These are phyloP conservation scores for Coptotermes formosanus DNA, from an alignment of 1,140 invertebrate genomes.

Conservation along the genomic window DNA sequence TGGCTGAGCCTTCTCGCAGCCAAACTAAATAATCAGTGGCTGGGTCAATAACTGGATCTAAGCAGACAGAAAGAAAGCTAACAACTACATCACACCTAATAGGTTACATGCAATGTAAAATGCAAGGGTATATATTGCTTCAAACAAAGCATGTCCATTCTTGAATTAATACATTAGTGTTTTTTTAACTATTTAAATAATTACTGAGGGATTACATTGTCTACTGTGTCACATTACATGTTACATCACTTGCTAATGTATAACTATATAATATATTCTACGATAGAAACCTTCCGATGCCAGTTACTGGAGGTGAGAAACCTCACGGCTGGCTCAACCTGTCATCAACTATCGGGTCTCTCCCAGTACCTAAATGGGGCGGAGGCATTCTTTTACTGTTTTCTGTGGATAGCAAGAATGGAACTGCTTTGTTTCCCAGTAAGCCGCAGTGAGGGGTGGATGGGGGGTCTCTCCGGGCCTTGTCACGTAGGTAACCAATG, in stretches of 20 bases:
- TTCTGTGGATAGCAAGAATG: constrained; percentile 35
- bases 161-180: constrained; percentile 35
- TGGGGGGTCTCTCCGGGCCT: constrained; percentile 23
- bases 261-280: constrained; percentile 32
- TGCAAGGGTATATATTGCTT: constrained; percentile 35
- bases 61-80: constrained; percentile 35
- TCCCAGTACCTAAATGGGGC: constrained; percentile 27
- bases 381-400: not conserved
- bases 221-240: constrained; percentile 30
- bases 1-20: constrained; percentile 31
- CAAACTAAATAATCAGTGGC: constrained; percentile 35
- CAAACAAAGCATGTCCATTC: constrained; percentile 38
- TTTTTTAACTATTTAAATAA: constrained; percentile 31
- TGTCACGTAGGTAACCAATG: not conserved
- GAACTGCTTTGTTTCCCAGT: constrained; percentile 37
- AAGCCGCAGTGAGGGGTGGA: constrained; percentile 33
- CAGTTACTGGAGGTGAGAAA: constrained; percentile 19
- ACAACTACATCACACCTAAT: constrained; percentile 34
- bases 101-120: constrained; percentile 38
- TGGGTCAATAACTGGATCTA: constrained; percentile 22
- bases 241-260: constrained; percentile 29
- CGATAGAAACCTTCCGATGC: constrained; percentile 24
- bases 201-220: constrained; percentile 33
- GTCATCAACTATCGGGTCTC: constrained; percentile 7
- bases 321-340: constrained; percentile 29